phyloP scores from a whole-genome alignment of 2,113 vertebrate genomes.

The Microtus montanus region DNA sequence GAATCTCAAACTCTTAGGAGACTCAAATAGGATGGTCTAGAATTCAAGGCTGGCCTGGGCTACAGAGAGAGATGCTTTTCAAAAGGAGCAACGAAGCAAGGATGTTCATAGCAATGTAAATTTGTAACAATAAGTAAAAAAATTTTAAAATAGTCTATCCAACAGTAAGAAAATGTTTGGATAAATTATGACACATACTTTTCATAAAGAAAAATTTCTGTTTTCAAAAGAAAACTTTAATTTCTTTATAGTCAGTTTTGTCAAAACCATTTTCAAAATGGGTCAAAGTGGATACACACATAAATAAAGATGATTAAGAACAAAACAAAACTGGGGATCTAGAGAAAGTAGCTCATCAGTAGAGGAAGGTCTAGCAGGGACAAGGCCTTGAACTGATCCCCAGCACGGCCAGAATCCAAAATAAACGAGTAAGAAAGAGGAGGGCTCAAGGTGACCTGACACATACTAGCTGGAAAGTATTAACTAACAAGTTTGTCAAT shows the following conservation, averaged over 20 bases:
- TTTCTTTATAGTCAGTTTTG: neutral
- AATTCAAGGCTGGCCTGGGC: neutral
- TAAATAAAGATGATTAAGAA: neutral
- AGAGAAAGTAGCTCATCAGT: neutral
- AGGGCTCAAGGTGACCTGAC: neutral
- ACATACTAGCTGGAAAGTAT: neutral
- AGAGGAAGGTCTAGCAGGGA: neutral
- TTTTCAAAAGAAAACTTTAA: neutral
- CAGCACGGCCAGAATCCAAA: neutral
- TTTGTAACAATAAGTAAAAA: neutral
- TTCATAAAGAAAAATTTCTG: neutral
- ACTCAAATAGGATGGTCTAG: neutral
- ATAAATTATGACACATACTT: neutral
- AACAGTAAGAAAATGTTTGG: neutral
- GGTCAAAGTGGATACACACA: neutral
- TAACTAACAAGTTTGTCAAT: neutral
- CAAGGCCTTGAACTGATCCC: neutral
- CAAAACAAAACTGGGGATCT: neutral
- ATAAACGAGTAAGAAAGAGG: neutral
- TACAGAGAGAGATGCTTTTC: neutral
- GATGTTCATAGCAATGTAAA: neutral
- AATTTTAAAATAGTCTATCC: neutral
- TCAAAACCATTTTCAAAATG: no score
- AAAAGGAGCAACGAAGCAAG: neutral
- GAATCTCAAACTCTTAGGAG: neutral